Conservation (phyloP, 2,888 invertebrate genomes). For the Lepidocyrtinus sp. region DNA sequence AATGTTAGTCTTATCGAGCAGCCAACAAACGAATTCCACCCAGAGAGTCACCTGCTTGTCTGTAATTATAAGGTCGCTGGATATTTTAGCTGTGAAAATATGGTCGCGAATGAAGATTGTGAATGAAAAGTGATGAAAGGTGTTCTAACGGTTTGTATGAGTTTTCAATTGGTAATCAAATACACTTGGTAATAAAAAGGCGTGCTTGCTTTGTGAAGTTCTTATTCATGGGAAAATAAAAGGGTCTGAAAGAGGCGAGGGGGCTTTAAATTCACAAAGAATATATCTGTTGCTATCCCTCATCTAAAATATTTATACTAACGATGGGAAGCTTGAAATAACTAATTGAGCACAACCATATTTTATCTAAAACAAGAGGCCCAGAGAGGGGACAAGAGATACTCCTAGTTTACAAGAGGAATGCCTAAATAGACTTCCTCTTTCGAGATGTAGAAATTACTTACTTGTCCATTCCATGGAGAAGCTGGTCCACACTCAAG, state of each 20-base stretch:
- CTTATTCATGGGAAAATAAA: neutral
- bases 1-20: too few species aligned
- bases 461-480: conserved; percentile 70
- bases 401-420: neutral
- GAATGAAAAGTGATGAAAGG: too few species aligned
- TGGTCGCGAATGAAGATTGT: too few species aligned
- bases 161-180: too few species aligned
- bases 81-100: too few species aligned
- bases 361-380: conserved; percentile 9
- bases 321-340: neutral
- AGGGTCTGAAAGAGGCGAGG: too few species aligned
- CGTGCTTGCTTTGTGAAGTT: neutral
- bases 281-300: too few species aligned
- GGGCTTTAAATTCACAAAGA: too few species aligned
- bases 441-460: conserved; percentile 30
- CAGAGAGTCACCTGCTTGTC: too few species aligned
- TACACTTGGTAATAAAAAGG: neutral
- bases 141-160: too few species aligned
- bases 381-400: conserved; percentile 53
- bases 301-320: neutral
- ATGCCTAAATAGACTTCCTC: neutral
- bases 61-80: too few species aligned
- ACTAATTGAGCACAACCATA: conserved; percentile 3
- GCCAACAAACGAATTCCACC: too few species aligned
- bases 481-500: conserved; percentile 66